Percentiles rank a stretch among this genome's conserved stretches.
Evolutionary conservation across 2,113 vertebrate genomes (phyloP).

Genomic region (Anser brachyrhynchus): DNA sequence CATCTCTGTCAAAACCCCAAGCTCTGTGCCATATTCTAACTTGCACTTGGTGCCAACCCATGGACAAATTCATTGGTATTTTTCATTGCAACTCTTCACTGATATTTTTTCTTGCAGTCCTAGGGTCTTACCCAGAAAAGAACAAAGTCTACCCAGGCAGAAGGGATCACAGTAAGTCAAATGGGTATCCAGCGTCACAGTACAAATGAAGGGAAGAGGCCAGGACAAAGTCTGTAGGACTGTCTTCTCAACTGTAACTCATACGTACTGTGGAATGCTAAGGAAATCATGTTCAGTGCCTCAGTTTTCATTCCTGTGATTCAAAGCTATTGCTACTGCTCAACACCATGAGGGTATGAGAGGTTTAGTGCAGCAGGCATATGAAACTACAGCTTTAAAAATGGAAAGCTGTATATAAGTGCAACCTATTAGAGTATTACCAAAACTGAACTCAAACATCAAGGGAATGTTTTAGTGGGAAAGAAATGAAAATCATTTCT

Average conservation of each 20-base stretch:
- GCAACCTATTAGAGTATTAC: neutral
- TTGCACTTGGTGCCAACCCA: neutral
- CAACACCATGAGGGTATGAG: neutral
- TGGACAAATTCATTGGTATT: neutral
- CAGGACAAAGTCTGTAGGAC: neutral
- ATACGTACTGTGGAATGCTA: neutral
- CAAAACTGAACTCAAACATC: constrained; percentile 39
- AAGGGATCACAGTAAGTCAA: neutral
- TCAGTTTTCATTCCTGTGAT: neutral
- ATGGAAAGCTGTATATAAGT: neutral
- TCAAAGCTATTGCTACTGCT: neutral
- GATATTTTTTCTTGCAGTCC: neutral
- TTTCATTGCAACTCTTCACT: neutral
- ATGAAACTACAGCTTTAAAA: neutral
- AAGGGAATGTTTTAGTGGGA: constrained; percentile 14
- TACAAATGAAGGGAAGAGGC: fast-evolving
- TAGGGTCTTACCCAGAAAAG: neutral
- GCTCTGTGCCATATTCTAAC: fast-evolving
- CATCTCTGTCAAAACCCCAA: neutral
- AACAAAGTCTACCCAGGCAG: neutral
- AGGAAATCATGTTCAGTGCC: neutral
- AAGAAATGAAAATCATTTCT: constrained; percentile 41
- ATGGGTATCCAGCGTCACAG: neutral
- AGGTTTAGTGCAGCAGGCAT: neutral
- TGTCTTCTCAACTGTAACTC: neutral